Evolutionary conservation across 2,888 invertebrate genomes (phyloP).

Genomic region (Lordiphosa fenestrarum): DNA sequence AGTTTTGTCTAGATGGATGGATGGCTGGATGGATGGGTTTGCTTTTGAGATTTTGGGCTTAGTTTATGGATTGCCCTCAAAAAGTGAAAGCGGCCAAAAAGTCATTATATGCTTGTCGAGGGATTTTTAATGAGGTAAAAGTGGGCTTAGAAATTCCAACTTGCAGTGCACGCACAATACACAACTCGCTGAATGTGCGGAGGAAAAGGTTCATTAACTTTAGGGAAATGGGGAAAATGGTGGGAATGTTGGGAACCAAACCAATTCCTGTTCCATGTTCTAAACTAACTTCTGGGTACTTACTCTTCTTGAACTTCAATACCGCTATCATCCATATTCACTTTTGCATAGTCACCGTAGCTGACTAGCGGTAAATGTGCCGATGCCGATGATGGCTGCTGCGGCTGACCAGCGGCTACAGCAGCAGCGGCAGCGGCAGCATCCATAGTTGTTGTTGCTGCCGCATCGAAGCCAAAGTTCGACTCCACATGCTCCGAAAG

Average conservation of each 20-base stretch:
- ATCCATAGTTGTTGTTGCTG: conserved; percentile 31
- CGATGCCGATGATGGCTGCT: conserved; percentile 42
- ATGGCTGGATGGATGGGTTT: conserved; percentile 10
- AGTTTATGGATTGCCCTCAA: conserved; percentile 34
- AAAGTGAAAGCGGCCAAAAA: conserved; percentile 66
- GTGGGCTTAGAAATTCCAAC: conserved; percentile 32
- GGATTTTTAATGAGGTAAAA: conserved; percentile 48
- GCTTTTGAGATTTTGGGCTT: background rate
- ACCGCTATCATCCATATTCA: conserved; percentile 79
- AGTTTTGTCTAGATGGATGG: conserved; percentile 8
- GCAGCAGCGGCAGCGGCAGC: conserved; percentile 21
- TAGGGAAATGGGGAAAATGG: too few relatives aligned
- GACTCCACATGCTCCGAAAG: conserved; percentile 83
- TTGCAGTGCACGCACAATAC: conserved; percentile 4
- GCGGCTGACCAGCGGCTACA: conserved; percentile 62
- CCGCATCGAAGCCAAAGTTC: conserved; percentile 77
- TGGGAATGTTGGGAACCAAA: too few relatives aligned
- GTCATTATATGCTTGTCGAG: conserved; percentile 45
- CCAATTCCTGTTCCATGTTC: too few relatives aligned
- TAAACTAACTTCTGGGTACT: conserved; percentile 49
- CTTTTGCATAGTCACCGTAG: conserved; percentile 56
- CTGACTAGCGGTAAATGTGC: conserved; percentile 53
- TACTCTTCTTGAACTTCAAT: conserved; percentile 80
- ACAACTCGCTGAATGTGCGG: too few relatives aligned
- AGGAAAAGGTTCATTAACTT: too few relatives aligned